Conservation (phyloP, 2,888 invertebrate genomes). For the Meteorus colon region DNA sequence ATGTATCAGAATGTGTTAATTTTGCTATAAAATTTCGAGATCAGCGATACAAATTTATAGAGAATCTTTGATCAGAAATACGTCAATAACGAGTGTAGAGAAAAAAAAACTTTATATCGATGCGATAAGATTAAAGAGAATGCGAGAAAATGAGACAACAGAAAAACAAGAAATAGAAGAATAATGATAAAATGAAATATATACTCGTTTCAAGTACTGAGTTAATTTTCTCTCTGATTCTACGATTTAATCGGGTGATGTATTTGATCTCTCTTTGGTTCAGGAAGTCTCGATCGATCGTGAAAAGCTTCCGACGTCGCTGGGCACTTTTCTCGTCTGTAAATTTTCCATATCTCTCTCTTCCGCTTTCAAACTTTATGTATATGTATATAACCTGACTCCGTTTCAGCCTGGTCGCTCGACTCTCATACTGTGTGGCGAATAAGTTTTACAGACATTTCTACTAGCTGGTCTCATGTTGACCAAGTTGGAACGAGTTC, state of each 20-base stretch:
- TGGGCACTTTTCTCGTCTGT: constrained; percentile 22
- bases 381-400: background rate
- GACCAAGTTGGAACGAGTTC: constrained; percentile 44
- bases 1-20: background rate
- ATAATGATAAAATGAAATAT: constrained; percentile 25
- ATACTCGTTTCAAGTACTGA: constrained; percentile 34
- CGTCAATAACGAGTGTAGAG: constrained; percentile 31
- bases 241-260: constrained; percentile 42
- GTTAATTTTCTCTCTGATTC: constrained; percentile 39
- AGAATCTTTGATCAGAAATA: constrained; percentile 36
- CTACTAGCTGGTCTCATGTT: constrained; percentile 34
- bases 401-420: constrained; percentile 19
- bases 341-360: constrained; percentile 30
- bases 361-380: background rate
- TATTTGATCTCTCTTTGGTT: constrained; percentile 44
- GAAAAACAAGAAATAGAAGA: background rate
- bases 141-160: background rate
- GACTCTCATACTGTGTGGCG: constrained; percentile 26
- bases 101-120: background rate
- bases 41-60: background rate
- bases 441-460: constrained; percentile 40
- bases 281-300: constrained; percentile 36
- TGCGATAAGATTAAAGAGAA: constrained; percentile 18
- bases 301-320: constrained; percentile 25
- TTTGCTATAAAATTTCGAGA: background rate